Percentiles rank a stretch among this genome's conserved stretches.
Conservation (phyloP, 2,113 vertebrate genomes). For the Anas platyrhynchos region DNA sequence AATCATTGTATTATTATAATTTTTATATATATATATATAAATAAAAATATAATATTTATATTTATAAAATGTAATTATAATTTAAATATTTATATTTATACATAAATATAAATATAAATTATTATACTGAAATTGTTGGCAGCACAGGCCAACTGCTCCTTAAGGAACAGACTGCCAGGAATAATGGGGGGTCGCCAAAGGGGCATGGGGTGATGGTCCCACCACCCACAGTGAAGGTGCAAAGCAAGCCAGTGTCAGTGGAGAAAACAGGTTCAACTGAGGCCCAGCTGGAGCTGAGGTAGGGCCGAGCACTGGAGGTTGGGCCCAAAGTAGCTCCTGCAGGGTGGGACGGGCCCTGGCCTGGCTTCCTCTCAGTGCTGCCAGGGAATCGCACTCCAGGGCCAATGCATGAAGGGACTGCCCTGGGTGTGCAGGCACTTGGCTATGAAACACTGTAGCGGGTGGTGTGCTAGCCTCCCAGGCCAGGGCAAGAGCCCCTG, state of each 20-base stretch:
- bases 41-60: too few relatives aligned
- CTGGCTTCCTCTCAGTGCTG: fast-evolving
- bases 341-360: fast-evolving
- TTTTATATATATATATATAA: too few relatives aligned
- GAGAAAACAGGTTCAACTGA: neutral
- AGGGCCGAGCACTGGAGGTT: neutral
- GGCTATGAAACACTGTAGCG: neutral
- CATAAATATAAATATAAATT: neutral
- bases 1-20: too few relatives aligned
- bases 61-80: too few relatives aligned
- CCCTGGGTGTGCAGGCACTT: neutral
- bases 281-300: neutral
- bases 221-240: neutral
- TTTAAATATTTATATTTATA: too few relatives aligned
- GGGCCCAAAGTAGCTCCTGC: fast-evolving
- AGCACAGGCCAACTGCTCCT: neutral
- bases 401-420: neutral
- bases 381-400: neutral
- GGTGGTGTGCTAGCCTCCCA: neutral
- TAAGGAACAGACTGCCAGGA: neutral
- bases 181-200: neutral
- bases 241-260: neutral
- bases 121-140: neutral
- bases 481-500: neutral
- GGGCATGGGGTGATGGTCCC: neutral